Evolutionary conservation across 1,140 invertebrate genomes (phyloP).

Genomic region (Papilio helenus): DNA sequence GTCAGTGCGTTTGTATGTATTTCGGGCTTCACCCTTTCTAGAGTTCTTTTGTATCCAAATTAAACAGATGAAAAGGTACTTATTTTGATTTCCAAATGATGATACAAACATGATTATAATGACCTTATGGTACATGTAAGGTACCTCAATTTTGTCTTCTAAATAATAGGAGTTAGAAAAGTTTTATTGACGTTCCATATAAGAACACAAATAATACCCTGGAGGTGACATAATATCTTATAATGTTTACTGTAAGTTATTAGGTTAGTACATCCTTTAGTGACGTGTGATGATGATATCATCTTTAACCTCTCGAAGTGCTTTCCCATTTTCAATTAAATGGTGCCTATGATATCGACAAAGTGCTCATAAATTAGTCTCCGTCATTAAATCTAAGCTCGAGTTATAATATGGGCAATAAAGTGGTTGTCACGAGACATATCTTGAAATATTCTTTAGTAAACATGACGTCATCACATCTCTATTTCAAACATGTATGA

Average conservation of each 20-base stretch:
- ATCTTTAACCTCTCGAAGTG: background rate
- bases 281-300: background rate
- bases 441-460: background rate
- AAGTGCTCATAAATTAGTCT: conserved; percentile 11
- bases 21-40: too few species aligned
- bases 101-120: too few species aligned
- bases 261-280: background rate
- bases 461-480: background rate
- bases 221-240: background rate
- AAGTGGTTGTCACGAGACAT: background rate
- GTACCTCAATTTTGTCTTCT: too few species aligned
- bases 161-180: too few species aligned
- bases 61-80: too few species aligned
- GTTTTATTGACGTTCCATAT: background rate
- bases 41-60: too few species aligned
- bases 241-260: background rate
- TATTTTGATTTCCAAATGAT: too few species aligned
- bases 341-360: background rate
- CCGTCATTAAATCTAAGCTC: background rate
- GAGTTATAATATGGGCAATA: background rate
- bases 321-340: background rate
- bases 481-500: background rate
- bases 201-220: background rate
- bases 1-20: too few species aligned
- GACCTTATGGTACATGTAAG: too few species aligned